A percentile compares a stretch with the other conserved stretches of the same genome.
phyloP scores from a whole-genome alignment of 2,113 vertebrate genomes.

The Ciconia stormi region DNA sequence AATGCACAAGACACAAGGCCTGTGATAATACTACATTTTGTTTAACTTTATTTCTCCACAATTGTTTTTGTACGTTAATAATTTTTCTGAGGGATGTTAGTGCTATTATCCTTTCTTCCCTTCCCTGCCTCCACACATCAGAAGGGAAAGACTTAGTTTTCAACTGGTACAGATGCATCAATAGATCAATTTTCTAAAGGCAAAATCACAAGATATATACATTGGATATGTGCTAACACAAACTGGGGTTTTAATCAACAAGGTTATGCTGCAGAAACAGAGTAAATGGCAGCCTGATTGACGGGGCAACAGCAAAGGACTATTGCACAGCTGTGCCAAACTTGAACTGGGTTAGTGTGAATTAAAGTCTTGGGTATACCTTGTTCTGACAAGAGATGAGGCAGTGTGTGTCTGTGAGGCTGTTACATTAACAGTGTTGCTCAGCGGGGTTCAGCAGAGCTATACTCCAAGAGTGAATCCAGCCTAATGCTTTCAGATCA shows the following conservation, averaged over 20 bases:
- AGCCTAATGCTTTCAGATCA: not conserved
- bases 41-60: not conserved
- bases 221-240: not conserved
- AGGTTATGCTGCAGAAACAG: not conserved
- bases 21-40: not conserved
- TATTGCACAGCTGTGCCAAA: not conserved
- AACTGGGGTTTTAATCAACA: not conserved
- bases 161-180: not conserved
- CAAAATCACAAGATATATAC: not conserved
- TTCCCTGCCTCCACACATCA: accelerated
- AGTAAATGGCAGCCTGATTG: not conserved
- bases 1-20: not conserved
- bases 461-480: not conserved
- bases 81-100: not conserved
- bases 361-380: not conserved
- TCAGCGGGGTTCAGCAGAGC: not conserved
- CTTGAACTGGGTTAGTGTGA: not conserved
- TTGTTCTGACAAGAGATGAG: not conserved
- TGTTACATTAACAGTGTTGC: not conserved
- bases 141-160: not conserved
- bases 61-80: not conserved
- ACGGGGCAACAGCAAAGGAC: not conserved
- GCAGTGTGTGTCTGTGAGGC: not conserved
- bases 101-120: not conserved
- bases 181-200: not conserved